Percentiles rank a stretch among this genome's conserved stretches.
These are phyloP conservation scores for Machaerirhynchus nigripectus DNA, from an alignment of 2,113 vertebrate species.

Conservation along the genomic window DNA sequence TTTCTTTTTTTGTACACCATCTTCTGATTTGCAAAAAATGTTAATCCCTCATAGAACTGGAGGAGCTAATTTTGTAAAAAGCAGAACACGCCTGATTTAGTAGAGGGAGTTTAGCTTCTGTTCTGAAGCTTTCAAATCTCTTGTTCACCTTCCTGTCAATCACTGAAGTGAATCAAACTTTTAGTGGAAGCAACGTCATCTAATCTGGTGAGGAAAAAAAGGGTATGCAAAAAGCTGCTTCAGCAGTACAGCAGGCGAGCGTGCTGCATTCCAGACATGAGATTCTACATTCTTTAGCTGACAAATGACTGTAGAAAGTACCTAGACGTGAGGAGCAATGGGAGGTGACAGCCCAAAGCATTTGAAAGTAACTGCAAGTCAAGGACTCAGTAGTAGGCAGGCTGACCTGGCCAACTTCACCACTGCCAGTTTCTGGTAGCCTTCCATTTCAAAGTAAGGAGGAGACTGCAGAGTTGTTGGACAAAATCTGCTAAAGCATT, in stretches of 20 bases:
- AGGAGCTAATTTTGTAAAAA: conserved; percentile 20
- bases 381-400: background rate
- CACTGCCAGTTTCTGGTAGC: background rate
- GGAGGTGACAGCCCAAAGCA: background rate
- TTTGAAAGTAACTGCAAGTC: background rate
- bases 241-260: background rate
- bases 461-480: background rate
- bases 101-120: background rate
- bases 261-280: background rate
- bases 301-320: background rate
- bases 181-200: background rate
- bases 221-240: background rate
- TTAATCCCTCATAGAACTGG: background rate
- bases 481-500: background rate
- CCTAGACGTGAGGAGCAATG: background rate
- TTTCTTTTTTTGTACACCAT: background rate
- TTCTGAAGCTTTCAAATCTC: background rate
- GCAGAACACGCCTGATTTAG: background rate
- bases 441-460: background rate
- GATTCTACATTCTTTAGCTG: background rate
- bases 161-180: background rate
- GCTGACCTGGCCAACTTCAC: background rate
- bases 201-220: background rate
- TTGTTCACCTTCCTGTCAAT: background rate
- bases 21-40: background rate